Base-by-base conservation (phyloP, 2,888 invertebrate species). In the Cataglyphis cursor region DNA sequence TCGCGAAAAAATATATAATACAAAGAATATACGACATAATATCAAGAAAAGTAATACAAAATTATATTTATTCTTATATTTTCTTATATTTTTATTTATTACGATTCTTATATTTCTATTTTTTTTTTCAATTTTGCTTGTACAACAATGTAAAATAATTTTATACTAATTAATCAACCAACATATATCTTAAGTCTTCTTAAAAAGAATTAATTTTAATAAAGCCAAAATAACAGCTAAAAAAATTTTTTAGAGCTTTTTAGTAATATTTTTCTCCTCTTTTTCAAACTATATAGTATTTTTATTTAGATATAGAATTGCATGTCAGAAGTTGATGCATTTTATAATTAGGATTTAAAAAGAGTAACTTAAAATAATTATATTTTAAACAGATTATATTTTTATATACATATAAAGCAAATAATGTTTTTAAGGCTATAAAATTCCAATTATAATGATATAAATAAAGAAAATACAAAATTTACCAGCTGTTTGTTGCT, bases 11-110 rank as follows among this genome's bases (percentile, higher is more conserved):
- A 31, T 31, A 48, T 48, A 48, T 48, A 48, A 48, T n/a, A 48
- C 15, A 31, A 64, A 73, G 44, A 59, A 78, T 41, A 78, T 41
- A n/a, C 38, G 44, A 72, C 64, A 51, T 10, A 9, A 31, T 21
- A 24, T n/a, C 2, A n/a, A 15, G 31, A 31, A n/a, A 44, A 15
- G 31, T 21, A 74, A 31, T 21, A n/a, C 21, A 51, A 72, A 48
- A 48, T 6, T 48, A 48, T 48, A 48, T 3, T 18, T n/a, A 35
- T n/a, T n/a, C n/a, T n/a, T n/a, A n/a, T n/a, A n/a, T n/a, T n/a
- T 4, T 38, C 24, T 38, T 57, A n/a, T 28, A 35, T n/a, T 24
- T 6, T n/a, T n/a, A n/a, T n/a, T n/a, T n/a, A 24, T 24, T 31
- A 1, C 31, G 4, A 31, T 31, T 31, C 31, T 31, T 31, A 4